phyloP scores from a whole-genome alignment of 1,140 invertebrate genomes.

The Calliphora vicina region DNA sequence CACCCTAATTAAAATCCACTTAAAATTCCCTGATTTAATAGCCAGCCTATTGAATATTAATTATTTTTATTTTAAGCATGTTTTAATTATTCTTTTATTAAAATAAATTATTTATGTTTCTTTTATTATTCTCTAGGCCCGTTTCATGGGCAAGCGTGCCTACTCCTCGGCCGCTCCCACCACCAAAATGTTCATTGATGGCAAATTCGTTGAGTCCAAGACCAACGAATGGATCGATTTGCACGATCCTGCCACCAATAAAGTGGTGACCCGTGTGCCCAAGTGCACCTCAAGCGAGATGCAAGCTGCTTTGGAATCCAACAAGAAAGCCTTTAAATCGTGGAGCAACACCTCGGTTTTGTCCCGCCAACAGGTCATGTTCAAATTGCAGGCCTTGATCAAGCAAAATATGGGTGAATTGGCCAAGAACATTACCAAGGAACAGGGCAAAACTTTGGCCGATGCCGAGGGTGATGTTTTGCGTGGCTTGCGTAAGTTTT shows the following conservation, averaged over 20 bases:
- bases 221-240: conserved; percentile 92
- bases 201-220: conserved; percentile 93
- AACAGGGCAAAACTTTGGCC: conserved; percentile 97
- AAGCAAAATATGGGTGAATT: conserved; percentile 81
- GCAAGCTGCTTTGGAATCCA: conserved; percentile 86
- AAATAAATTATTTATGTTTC: conserved; percentile 2
- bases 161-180: conserved; percentile 65
- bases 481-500: conserved; percentile 88
- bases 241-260: conserved; percentile 91
- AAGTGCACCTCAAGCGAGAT: conserved; percentile 91
- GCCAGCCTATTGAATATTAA: too few species aligned
- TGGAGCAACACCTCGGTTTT: conserved; percentile 95
- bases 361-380: conserved; percentile 95
- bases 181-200: conserved; percentile 93
- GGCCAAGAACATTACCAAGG: conserved; percentile 90
- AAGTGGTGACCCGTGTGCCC: conserved; percentile 86
- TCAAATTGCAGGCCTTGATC: conserved; percentile 76
- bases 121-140: conserved; percentile 43
- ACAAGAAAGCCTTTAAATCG: conserved; percentile 77
- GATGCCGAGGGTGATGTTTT: conserved; percentile 99
- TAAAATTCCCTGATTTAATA: too few species aligned
- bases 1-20: too few species aligned
- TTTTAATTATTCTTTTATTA: too few species aligned
- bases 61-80: too few species aligned
- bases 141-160: conserved; percentile 47